Base-by-base conservation (phyloP, 2,113 vertebrate species). In the Hippocampus comes region DNA sequence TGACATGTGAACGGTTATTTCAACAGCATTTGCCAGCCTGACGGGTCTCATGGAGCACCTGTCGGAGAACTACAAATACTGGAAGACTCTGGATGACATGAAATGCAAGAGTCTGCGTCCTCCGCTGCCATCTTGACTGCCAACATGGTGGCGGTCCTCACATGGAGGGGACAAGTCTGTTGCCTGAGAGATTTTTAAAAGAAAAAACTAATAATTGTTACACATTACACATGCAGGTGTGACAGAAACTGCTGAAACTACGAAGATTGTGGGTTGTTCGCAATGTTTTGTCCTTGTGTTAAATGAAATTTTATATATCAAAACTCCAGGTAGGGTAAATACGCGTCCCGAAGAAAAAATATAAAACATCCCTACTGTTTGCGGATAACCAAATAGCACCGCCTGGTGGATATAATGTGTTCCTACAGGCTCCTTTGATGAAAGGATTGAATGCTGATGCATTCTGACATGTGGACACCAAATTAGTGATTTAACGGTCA, bases 1-100 rank as follows among this genome's bases (percentile, higher is more conserved):
- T 25, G 18, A 23, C 53, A 41, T 2, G 9, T 23, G 51, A 17
- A 2, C 1, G 0, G 27, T 34, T 73, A 68, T 69, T 38, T 61
- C 20, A 63, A 18, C 87, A 99, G 97, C 96, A 81, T 99, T 98
- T 78, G 97, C 96, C 82, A 92, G 94, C 74, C 92, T 99, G 72
- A 95, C 96, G 55, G 93, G 92, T 71, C 91, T 99, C 80, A 97
- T 98, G 94, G 94, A 96, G 61, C 94, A 98, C 82, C 73, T 99
- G 86, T 91, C 95, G 0, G 94, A 95, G 78, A 99, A 98, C 88
- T 96, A 97, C 92, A 97, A 96, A 87, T 96, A 99, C 89, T 99
- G 96, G 97, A 99, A 98, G 92, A 92, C 86, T 48, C 78, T 99
- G 90, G 97, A 98, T 72, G 96, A 97, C 78, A 91, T 95, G 53